Evolutionary conservation across 1,140 invertebrate species (phyloP).

Genomic region (Prorops nasuta): DNA sequence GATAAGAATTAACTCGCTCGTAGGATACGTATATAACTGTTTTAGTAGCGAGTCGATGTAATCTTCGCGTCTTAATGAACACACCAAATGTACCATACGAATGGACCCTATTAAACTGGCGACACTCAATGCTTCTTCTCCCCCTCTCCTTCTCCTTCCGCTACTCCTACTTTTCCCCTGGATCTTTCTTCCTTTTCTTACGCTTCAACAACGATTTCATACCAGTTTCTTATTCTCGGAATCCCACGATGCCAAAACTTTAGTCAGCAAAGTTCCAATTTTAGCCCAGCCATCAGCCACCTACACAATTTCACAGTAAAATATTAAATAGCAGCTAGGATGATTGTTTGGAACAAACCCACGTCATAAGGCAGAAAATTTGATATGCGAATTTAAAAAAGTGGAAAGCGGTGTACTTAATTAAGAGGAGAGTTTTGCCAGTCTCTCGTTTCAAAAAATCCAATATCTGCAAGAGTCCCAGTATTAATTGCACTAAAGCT

Average conservation of each 20-base stretch:
- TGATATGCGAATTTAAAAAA: no score
- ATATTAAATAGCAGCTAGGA: no score
- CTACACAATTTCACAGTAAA: no score
- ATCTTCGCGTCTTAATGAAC: conserved; percentile 36
- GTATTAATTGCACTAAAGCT: no score
- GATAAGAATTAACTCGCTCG: conserved; percentile 39
- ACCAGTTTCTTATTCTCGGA: neutral
- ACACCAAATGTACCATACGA: conserved; percentile 28
- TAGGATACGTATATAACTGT: conserved; percentile 31
- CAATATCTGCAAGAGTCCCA: neutral
- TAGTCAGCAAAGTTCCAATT: no score
- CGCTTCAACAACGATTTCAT: neutral
- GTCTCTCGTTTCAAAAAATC: neutral
- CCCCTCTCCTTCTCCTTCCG: neutral
- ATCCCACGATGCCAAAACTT: neutral
- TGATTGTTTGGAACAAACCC: no score
- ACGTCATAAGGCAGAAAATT: no score
- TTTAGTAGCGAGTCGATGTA: conserved; percentile 34
- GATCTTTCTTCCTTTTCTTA: conserved; percentile 7
- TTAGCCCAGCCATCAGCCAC: no score
- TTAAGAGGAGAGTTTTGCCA: no score
- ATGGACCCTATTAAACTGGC: conserved; percentile 10
- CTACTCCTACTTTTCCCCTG: conserved; percentile 2
- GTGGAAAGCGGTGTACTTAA: no score
- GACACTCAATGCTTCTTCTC: neutral